Percentiles rank a stretch among this genome's conserved stretches.
These are phyloP conservation scores for Acanthosepion esculentum DNA, from an alignment of 2,888 invertebrate genomes.

Conservation along the genomic window DNA sequence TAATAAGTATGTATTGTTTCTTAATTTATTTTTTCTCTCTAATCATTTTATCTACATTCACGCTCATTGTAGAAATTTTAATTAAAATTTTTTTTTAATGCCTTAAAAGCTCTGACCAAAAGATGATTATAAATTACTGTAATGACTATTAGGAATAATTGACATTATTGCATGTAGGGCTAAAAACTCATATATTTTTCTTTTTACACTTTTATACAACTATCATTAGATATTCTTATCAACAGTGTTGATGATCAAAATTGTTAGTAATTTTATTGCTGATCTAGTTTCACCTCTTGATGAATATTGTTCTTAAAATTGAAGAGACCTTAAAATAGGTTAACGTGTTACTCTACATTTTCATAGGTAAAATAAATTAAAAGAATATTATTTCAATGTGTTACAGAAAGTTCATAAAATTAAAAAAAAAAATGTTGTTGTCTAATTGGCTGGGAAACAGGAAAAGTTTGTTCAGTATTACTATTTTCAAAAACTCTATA, in stretches of 20 bases:
- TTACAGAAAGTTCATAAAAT: not conserved
- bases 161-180: not conserved
- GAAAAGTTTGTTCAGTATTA: not conserved
- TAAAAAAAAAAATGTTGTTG: not conserved
- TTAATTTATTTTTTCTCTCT: not conserved
- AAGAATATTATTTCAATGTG: not conserved
- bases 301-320: not conserved
- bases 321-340: not conserved
- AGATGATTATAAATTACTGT: not conserved
- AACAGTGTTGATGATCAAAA: not conserved
- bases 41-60: not conserved
- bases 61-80: not conserved
- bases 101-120: not conserved
- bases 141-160: not conserved
- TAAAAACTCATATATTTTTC: not conserved
- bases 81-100: not conserved
- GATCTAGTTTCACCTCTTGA: not conserved
- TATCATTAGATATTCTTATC: not conserved
- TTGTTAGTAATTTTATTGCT: not conserved
- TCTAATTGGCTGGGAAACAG: not conserved
- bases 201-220: too few relatives aligned
- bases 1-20: conserved; percentile 38
- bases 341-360: not conserved
- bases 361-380: not conserved
- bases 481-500: too few relatives aligned